Conservation (phyloP, 2,888 invertebrate species). For the Amaurobius ferox region DNA sequence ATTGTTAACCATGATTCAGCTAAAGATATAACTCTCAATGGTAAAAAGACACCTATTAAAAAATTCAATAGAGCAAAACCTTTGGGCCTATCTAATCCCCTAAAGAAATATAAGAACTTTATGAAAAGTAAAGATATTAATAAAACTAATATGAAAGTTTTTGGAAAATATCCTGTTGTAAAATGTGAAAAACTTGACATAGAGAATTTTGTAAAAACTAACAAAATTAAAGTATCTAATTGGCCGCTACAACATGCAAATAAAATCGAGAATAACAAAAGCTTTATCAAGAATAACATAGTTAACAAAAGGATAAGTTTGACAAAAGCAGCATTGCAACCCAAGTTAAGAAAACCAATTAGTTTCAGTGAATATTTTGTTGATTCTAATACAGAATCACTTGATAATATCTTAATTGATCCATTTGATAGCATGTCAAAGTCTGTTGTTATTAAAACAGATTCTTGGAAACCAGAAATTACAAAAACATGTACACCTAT, state of each 20-base stretch:
- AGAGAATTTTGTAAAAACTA: conserved; percentile 53
- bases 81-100: conserved; percentile 20
- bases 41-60: background rate
- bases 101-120: conserved; percentile 36
- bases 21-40: conserved; percentile 25
- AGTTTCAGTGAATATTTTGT: conserved; percentile 27
- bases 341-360: conserved; percentile 35
- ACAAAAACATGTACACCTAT: background rate
- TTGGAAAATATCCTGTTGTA: conserved; percentile 55
- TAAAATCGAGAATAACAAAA: conserved; percentile 10
- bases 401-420: conserved; percentile 27
- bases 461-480: conserved; percentile 32
- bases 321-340: background rate
- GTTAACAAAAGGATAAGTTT: conserved; percentile 15
- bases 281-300: background rate
- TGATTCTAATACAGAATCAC: conserved; percentile 8
- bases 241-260: conserved; percentile 39
- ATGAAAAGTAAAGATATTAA: conserved; percentile 32
- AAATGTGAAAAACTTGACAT: conserved; percentile 60
- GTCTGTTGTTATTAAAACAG: conserved; percentile 4
- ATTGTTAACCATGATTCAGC: background rate
- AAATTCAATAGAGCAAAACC: conserved; percentile 26
- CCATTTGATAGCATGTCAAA: conserved; percentile 16
- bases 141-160: conserved; percentile 34
- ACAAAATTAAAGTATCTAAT: conserved; percentile 53